phyloP scores from a whole-genome alignment of 2,888 invertebrate species.

The Tetropium fuscum region DNA sequence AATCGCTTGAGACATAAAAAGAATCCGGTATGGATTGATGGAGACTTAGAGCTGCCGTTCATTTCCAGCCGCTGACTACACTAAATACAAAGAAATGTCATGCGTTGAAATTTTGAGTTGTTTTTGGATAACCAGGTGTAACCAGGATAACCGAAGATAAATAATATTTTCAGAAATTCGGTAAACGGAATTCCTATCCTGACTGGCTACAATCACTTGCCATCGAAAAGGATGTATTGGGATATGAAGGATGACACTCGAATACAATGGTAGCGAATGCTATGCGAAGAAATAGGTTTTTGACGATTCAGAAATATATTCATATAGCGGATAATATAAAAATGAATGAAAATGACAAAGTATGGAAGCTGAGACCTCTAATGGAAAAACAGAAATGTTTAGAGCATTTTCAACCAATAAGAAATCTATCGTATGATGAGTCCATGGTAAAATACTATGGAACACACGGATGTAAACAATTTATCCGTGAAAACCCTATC shows the following conservation, averaged over 20 bases:
- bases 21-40: neutral
- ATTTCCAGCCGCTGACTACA: neutral
- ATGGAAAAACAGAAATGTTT: neutral
- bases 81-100: neutral
- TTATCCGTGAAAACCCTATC: slow-evolving; percentile 52
- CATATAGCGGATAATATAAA: neutral
- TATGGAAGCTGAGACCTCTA: neutral
- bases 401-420: neutral
- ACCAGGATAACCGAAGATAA: too few species aligned
- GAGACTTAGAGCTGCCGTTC: neutral
- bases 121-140: too few species aligned
- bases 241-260: slow-evolving; percentile 4
- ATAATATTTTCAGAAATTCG: too few species aligned
- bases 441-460: neutral
- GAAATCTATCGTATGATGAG: neutral
- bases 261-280: neutral
- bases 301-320: slow-evolving; percentile 1
- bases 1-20: too few species aligned
- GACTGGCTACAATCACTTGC: neutral
- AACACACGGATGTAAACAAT: slow-evolving; percentile 8
- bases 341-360: neutral
- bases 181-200: neutral
- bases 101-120: neutral
- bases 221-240: slow-evolving; percentile 3
- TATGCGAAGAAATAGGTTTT: slow-evolving; percentile 1